Evolutionary conservation across 2,113 vertebrate species (phyloP), one percentile per base, ranked within the genome.

Genomic region (Limnothrissa miodon): DNA sequence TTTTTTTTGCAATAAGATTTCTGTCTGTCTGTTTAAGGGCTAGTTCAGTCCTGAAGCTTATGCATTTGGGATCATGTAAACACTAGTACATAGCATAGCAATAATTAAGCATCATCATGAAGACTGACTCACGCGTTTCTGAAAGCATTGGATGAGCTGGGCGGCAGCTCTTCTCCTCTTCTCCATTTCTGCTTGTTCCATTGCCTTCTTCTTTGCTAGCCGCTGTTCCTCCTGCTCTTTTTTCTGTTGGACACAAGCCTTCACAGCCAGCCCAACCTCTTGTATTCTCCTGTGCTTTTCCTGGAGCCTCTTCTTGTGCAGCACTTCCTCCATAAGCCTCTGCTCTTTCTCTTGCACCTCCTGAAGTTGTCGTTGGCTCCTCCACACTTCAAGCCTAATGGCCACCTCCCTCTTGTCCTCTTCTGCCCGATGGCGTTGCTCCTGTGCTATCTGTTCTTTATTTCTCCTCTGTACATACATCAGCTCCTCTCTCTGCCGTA

Each of bases 121-220:
- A n/a, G n/a, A n/a, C n/a, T n/a, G n/a, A 94, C 91, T 46, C 83
- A 99, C 97, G 91, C 90, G 92, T 81, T 97, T 90, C 88, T 94
- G 96, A 89, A 97, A 97, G 80, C 85, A 94, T 45, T 88, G 92
- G 74, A 96, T 96, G 89, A 90, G 90, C 83, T 92, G 91, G 70
- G 90, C 83, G 46, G 93, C 91, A 45, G 59, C 90, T 89, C 87
- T 96, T 87, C 90, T 95, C 82, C 85, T 95, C 89, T 94, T 90
- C 45, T 96, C 93, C 82, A 88, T 91, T 89, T 96, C 93, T 79
- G 83, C 78, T 84, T 92, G 91, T 78, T 94, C 91, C 81, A 46
- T 91, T 7, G 82, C 87, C 81, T 94, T 92, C 25, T 88, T 90
- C 88, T 94, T 92, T 83, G 93, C 89, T 59, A 86, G 90, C 80